Base-by-base conservation (phyloP, 2,888 invertebrate genomes). In the Volucella inanis region DNA sequence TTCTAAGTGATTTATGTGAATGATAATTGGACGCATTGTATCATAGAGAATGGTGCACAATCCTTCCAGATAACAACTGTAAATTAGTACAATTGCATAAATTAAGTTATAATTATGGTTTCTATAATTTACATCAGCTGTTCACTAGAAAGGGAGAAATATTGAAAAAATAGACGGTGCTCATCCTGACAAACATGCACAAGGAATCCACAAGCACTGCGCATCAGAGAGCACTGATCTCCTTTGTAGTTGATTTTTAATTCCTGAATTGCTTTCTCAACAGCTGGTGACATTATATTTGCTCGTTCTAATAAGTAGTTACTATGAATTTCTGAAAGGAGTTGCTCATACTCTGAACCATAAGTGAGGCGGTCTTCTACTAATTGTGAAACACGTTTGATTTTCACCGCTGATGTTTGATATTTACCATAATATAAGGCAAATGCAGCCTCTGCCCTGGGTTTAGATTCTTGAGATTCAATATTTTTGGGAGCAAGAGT, bases 1-100 rank as follows among this genome's bases (percentile, higher is more conserved):
- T 93, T 99, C 99, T 90, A 99, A 93, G 91, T 99, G 99, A 90
- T 98, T 98, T 84, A 99, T 97, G 92, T 98, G 97, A 85, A 99
- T 98, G 74, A 99, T 96, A 88, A 97, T 95, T 0, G 99, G 99
- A 1, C 99, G 94, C 87, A 99, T 93, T 6, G 95, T 95, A 91
- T 99, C 99, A 90, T 99, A 99, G 43, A 99, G 92, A 45, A 96
- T 95, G 64, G 95, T 96, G 90, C 98, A 98, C 0, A 99, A 92
- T 0, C 95, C 95, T 88, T 96, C 97, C 65, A 98, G 93, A 91
- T 97, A 98, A 4, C 94, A 93, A n/a, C 95, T 95, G 14, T 0
- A 87, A 87, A 38, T 14, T 18, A 22, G 12, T 47, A 47, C 47
- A 14, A 52, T 10, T 70, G 64, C 3, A 12, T 72, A 14, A 68